Evolutionary conservation across 2,888 invertebrate species (phyloP).

Genomic region (Ornithoptera alexandrae): DNA sequence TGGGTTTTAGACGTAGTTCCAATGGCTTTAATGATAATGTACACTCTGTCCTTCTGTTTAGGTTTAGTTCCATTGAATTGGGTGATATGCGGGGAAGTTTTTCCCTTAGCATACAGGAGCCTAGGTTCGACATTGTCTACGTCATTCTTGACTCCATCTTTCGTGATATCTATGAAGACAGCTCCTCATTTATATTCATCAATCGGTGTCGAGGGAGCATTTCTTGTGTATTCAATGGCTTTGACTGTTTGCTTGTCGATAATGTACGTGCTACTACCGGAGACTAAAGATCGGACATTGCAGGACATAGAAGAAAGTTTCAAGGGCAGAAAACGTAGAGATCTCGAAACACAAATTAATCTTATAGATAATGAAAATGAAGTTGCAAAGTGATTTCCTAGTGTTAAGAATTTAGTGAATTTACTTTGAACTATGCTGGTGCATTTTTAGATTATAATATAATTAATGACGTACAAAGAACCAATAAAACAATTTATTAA

Average conservation of each 20-base stretch:
- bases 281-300: slow-evolving; percentile 71
- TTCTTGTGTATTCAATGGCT: slow-evolving; percentile 64
- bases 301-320: slow-evolving; percentile 74
- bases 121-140: slow-evolving; percentile 71
- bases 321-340: slow-evolving; percentile 56
- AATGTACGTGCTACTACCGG: slow-evolving; percentile 64
- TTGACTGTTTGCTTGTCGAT: slow-evolving; percentile 59
- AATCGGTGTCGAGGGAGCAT: slow-evolving; percentile 70
- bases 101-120: slow-evolving; percentile 71
- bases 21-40: slow-evolving; percentile 65
- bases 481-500: neutral
- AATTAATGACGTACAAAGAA: slow-evolving; percentile 18
- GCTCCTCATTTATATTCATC: slow-evolving; percentile 70
- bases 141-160: slow-evolving; percentile 68
- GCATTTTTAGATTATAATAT: neutral
- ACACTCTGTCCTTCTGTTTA: slow-evolving; percentile 68
- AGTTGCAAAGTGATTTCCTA: neutral
- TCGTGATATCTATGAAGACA: slow-evolving; percentile 74
- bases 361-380: slow-evolving; percentile 51
- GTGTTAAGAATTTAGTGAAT: slow-evolving; percentile 4
- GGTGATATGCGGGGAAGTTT: slow-evolving; percentile 75
- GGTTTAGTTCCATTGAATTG: slow-evolving; percentile 71
- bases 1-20: slow-evolving; percentile 62
- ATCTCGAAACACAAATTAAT: slow-evolving; percentile 63
- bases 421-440: neutral